Percentiles rank a stretch among this genome's conserved stretches.
These are phyloP conservation scores for Narcine bancroftii DNA, from an alignment of 2,113 vertebrate genomes.

Conservation along the genomic window DNA sequence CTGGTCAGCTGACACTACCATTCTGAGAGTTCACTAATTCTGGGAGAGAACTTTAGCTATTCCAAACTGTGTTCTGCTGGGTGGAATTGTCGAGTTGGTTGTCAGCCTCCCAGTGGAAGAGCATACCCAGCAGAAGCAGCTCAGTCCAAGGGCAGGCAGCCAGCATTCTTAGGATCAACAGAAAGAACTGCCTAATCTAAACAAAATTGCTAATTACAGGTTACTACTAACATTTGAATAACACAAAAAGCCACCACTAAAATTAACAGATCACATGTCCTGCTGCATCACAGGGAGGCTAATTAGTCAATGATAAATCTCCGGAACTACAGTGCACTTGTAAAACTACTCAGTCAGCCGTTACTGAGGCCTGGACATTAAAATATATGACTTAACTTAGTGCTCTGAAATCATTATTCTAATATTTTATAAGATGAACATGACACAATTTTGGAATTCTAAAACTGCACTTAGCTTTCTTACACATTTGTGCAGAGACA, in stretches of 20 bases:
- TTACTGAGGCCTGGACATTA: not conserved
- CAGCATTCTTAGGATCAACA: no score
- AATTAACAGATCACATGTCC: not conserved
- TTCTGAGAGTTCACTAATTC: no score
- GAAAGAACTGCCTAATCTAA: no score
- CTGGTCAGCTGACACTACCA: no score
- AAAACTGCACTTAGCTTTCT: not conserved
- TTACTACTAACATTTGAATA: not conserved
- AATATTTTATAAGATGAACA: conserved; percentile 2
- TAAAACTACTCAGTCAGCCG: not conserved
- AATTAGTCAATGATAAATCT: not conserved
- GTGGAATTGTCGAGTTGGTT: no score
- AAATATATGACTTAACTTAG: not conserved
- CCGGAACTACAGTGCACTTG: not conserved
- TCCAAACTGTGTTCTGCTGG: no score
- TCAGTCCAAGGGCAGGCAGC: no score
- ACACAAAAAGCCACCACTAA: not conserved
- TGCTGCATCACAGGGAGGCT: not conserved
- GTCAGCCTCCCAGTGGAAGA: no score
- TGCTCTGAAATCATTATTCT: not conserved
- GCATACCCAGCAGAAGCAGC: no score
- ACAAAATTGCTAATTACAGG: not conserved
- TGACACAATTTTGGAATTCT: not conserved
- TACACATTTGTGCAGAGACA: not conserved
- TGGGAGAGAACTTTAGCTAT: no score